These are phyloP conservation scores for Stegophylla sp. DNA, from an alignment of 2,888 invertebrate species.

Conservation along the genomic window DNA sequence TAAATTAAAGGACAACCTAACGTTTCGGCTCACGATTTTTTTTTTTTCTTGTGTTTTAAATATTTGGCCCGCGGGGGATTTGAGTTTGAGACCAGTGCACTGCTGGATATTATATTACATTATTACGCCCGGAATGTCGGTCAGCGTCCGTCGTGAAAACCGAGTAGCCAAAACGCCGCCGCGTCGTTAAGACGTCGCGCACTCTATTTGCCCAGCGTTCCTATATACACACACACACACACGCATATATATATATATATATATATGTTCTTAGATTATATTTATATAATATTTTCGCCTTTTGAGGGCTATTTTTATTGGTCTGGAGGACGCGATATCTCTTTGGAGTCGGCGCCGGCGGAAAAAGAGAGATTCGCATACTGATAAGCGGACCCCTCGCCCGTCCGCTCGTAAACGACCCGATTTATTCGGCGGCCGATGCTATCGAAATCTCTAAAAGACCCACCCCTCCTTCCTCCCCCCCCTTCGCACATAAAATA, in stretches of 20 bases:
- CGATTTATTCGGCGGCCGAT: slow-evolving; percentile 50
- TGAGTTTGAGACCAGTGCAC: neutral
- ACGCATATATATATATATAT: neutral
- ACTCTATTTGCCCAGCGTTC: no score
- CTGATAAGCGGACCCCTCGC: slow-evolving; percentile 39
- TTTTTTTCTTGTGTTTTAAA: no score
- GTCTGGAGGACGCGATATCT: slow-evolving; percentile 41
- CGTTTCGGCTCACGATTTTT: no score
- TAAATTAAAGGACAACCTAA: no score
- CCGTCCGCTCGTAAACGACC: slow-evolving; percentile 13
- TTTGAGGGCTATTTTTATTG: slow-evolving; percentile 45
- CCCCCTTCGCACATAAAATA: neutral
- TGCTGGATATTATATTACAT: no score
- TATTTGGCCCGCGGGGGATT: no score
- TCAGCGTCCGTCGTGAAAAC: slow-evolving; percentile 20
- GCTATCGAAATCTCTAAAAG: slow-evolving; percentile 42
- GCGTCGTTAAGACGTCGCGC: slow-evolving; percentile 24
- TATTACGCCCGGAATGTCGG: neutral
- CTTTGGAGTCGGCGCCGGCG: slow-evolving; percentile 40
- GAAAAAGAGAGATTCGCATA: slow-evolving; percentile 53
- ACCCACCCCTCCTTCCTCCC: neutral
- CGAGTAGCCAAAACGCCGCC: neutral
- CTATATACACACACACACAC: neutral
- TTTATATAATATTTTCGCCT: slow-evolving; percentile 3
- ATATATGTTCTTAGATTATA: no score